Evolutionary conservation across 1,140 invertebrate genomes (phyloP), one percentile per base, ranked within the genome.

Genomic region (Sminthurinus signatus): DNA sequence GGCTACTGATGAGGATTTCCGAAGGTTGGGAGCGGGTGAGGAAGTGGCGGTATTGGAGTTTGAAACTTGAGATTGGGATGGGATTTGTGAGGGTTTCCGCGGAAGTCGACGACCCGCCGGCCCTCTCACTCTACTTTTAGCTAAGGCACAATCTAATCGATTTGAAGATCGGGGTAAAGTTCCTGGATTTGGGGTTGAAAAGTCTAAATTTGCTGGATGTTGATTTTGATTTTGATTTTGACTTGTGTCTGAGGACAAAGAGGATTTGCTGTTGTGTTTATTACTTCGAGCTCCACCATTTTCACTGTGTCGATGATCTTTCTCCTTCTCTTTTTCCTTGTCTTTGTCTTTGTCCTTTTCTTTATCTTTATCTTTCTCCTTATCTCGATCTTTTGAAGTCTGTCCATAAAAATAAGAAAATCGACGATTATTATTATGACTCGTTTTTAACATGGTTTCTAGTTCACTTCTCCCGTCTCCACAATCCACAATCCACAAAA

Each of bases 41-140:
- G n/a, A n/a, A n/a, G n/a, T n/a, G n/a, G n/a, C n/a, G n/a, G n/a
- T n/a, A n/a, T n/a, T n/a, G n/a, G n/a, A n/a, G n/a, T n/a, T n/a
- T n/a, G n/a, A n/a, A n/a, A n/a, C n/a, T n/a, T n/a, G n/a, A n/a
- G n/a, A n/a, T n/a, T n/a, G n/a, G n/a, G n/a, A n/a, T n/a, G 15
- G 23, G 50, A 57, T 31, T 32, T 64, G 65, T 44, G 56, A 57
- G 15, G 60, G 32, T 55, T 71, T 68, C 15, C 69, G 69, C 1
- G 74, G 74, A 25, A 74, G 52, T 4, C 74, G 65, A n/a, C 74
- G 54, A 43, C 74, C 74, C 42, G 69, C 69, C 19, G 74, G 74
- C 27, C 74, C 74, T 52, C 67, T 69, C 8, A 64, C 68, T 28
- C 74, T 39, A 14, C 72, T 62, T 61, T 74, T 74, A 1, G 74